Percentiles rank a stretch among this genome's conserved stretches.
Conservation (phyloP, 2,797 vertebrate species). For the Enteromius viviparus region DNA sequence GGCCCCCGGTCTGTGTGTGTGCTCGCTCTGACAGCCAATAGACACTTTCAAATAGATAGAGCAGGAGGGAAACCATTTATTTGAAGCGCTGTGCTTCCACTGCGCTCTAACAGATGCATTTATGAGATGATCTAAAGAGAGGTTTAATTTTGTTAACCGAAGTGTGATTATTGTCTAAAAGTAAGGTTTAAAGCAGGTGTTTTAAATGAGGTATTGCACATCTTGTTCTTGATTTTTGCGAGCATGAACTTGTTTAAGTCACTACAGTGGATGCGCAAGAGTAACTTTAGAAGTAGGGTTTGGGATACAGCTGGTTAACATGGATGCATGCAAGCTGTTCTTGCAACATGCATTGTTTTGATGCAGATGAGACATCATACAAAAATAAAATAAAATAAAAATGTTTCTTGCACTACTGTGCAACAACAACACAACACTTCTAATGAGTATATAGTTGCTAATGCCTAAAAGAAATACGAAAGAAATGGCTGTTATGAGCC, state of each 20-base stretch:
- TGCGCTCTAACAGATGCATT: neutral
- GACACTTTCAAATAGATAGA: slow-evolving; percentile 49
- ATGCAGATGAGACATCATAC: neutral
- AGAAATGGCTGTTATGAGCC: neutral
- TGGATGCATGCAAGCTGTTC: neutral
- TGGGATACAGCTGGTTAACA: neutral
- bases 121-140: neutral
- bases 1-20: slow-evolving; percentile 67
- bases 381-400: neutral
- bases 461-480: neutral
- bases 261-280: neutral
- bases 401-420: neutral
- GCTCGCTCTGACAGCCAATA: slow-evolving; percentile 61
- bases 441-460: neutral
- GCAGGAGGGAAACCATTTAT: slow-evolving; percentile 31
- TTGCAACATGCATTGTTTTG: neutral
- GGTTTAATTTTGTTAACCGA: neutral
- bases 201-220: neutral
- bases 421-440: neutral
- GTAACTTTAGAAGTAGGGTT: neutral
- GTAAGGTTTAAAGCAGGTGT: neutral
- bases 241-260: neutral
- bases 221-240: neutral
- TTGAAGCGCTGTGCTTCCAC: neutral
- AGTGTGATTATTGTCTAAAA: neutral